Evolutionary conservation across 2,888 invertebrate genomes (phyloP).

Genomic region (Xestia c-nigrum): DNA sequence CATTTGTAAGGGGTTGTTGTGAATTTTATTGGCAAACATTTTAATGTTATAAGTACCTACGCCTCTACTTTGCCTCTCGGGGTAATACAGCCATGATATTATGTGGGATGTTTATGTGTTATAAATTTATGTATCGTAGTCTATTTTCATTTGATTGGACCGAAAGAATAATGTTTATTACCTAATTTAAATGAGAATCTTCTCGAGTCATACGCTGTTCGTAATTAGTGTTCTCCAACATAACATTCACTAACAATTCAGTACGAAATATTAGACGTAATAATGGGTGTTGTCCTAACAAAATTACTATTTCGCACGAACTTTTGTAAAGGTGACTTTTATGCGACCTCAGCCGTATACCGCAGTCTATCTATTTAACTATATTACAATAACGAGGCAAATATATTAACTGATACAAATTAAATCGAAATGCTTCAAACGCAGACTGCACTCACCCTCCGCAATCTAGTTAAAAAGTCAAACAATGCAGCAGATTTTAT

Average conservation of each 20-base stretch:
- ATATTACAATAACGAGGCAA: background rate
- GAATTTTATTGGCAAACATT: too few relatives aligned
- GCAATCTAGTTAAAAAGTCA: constrained; percentile 38
- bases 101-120: background rate
- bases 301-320: constrained; percentile 21
- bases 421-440: background rate
- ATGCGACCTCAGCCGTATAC: background rate
- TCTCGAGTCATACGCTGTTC: background rate
- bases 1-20: background rate
- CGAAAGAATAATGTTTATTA: background rate
- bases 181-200: background rate
- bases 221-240: constrained; percentile 11
- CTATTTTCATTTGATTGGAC: background rate
- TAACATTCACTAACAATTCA: background rate
- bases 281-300: background rate
- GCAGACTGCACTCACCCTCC: constrained; percentile 25
- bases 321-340: constrained; percentile 6
- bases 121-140: constrained; percentile 12
- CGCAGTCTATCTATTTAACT: background rate
- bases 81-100: background rate
- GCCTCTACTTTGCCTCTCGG: background rate
- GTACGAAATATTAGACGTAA: background rate
- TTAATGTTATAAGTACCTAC: too few relatives aligned
- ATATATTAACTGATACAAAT: constrained; percentile 1
- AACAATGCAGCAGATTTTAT: constrained; percentile 56